These are phyloP conservation scores for Ctenosaura bakeri DNA, from an alignment of 2,797 vertebrate species.

Conservation along the genomic window DNA sequence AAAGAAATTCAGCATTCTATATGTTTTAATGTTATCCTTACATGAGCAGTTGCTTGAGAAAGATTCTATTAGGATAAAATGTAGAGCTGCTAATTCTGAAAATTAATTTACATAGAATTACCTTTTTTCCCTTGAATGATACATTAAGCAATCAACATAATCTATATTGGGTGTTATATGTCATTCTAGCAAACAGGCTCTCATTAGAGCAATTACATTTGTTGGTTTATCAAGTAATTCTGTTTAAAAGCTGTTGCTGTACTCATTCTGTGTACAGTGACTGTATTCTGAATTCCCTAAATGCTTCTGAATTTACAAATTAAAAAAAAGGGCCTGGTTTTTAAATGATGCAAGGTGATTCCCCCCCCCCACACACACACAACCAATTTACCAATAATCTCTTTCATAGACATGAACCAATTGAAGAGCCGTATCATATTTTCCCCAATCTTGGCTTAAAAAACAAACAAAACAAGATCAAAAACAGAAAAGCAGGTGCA, in stretches of 20 bases:
- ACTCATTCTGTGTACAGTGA: background rate
- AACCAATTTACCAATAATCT: background rate
- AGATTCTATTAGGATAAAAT: conserved; percentile 31
- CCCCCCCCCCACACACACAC: no score
- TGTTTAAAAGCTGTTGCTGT: background rate
- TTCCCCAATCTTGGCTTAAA: no score
- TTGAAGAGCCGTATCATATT: background rate
- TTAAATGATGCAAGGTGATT: background rate
- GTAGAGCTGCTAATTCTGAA: background rate
- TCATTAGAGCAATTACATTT: conserved; percentile 12
- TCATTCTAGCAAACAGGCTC: background rate
- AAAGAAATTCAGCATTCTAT: background rate
- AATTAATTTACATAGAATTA: conserved; percentile 14
- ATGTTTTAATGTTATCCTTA: background rate
- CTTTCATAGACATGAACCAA: background rate
- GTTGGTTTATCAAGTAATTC: conserved; percentile 12
- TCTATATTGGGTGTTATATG: background rate
- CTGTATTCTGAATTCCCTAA: background rate
- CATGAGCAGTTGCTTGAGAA: conserved; percentile 7
- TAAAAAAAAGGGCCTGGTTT: background rate
- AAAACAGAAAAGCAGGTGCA: background rate
- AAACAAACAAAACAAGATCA: background rate
- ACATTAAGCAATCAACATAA: conserved; percentile 6
- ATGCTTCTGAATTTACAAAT: conserved; percentile 9
- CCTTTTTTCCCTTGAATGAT: background rate